Evolutionary conservation across 2,888 invertebrate species (phyloP), one percentile per base, ranked within the genome.

Genomic region (Aphidius colemani): DNA sequence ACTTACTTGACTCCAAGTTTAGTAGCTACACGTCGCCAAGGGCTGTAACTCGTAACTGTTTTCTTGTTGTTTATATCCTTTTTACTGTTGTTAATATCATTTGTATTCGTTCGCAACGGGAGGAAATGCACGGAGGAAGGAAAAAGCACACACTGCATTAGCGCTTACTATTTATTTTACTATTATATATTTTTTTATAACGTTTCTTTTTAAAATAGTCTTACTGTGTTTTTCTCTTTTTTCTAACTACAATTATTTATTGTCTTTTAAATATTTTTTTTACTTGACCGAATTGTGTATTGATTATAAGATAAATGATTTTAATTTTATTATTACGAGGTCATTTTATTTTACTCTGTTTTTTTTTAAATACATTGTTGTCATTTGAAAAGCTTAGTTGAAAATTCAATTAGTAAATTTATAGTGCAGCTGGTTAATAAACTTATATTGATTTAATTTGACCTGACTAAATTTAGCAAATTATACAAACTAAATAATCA

Each of bases 1-100:
- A 94, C 94, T 93, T 93, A 94, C 94, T 94, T 93, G 86, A 95
- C 94, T 89, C 94, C 94, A 83, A 94, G 91, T 86, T 94, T 94
- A 86, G 92, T 93, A 84, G 94, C 94, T 85, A 94, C 94, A 85
- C 94, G 90, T 82, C 93, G 91, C 94, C 94, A 95, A 86, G 94
- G 94, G 83, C 92, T 92, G 88, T 92, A 92, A 89, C 91, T 90
- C 83, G 89, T 88, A 79, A 87, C 84, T 81, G 86, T 83, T 86
- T 88, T 85, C 85, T 86, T 88, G 87, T 87, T 89, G 89, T 88
- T 89, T 78, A 76, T 78, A 76, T 82, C 81, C 81, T 81, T 82
- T 78, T 79, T 75, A 78, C 75, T 71, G 75, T 70, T 72, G 75
- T 30, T 30, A 74, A 59, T 60, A 65, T 66, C 73, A 71, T 77